phyloP scores from a whole-genome alignment of 1,140 invertebrate genomes.

The Drosophila erecta region DNA sequence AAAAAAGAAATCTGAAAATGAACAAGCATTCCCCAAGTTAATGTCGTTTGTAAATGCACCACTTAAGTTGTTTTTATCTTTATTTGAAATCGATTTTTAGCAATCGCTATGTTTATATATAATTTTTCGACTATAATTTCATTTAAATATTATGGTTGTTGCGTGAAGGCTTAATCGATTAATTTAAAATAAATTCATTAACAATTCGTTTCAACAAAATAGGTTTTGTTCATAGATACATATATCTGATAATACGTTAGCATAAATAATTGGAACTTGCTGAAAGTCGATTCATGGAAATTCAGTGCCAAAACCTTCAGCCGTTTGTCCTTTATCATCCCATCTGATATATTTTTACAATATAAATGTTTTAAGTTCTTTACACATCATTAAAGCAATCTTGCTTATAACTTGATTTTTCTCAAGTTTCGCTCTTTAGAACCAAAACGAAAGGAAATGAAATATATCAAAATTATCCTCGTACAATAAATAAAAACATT shows the following conservation, averaged over 20 bases:
- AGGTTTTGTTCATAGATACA: constrained; percentile 34
- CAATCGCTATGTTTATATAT: constrained; percentile 65
- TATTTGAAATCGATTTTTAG: constrained; percentile 53
- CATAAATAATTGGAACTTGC: constrained; percentile 52
- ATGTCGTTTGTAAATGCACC: background rate
- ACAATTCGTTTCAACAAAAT: constrained; percentile 77
- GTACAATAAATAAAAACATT: constrained; percentile 17
- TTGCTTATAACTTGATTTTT: background rate
- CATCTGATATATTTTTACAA: constrained; percentile 41
- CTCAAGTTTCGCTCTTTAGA: background rate
- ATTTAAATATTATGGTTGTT: constrained; percentile 67
- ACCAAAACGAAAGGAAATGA: background rate
- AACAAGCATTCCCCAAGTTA: no score
- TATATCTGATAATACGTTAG: constrained; percentile 46
- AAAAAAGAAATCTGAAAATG: no score
- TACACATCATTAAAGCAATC: constrained; percentile 25
- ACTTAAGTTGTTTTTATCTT: constrained; percentile 32
- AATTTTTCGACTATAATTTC: constrained; percentile 79
- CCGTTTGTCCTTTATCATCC: constrained; percentile 12
- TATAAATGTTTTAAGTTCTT: constrained; percentile 29
- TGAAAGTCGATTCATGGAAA: constrained; percentile 25
- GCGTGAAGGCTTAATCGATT: constrained; percentile 59
- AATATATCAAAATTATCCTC: background rate
- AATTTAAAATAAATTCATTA: constrained; percentile 79
- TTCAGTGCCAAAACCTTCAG: constrained; percentile 20